phyloP scores from a whole-genome alignment of 2,888 invertebrate species.

The Pseudococcus longispinus region DNA sequence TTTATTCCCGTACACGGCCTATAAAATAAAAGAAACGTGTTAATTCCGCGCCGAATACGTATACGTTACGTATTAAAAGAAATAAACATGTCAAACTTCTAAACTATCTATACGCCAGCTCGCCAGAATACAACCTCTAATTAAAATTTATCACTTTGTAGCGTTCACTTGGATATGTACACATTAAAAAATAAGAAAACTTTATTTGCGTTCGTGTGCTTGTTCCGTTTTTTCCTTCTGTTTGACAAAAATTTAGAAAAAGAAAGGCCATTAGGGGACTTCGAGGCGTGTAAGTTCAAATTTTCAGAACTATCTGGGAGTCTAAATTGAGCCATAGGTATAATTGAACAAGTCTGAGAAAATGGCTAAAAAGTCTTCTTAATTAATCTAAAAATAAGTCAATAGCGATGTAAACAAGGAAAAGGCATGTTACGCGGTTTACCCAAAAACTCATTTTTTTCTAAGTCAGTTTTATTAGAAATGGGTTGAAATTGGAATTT shows the following conservation, averaged over 20 bases:
- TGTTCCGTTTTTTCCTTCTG: background rate
- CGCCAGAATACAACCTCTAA: conserved; percentile 37
- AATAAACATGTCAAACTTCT: conserved; percentile 45
- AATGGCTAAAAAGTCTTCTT: background rate
- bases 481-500: too few relatives aligned
- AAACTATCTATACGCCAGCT: conserved; percentile 27
- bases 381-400: background rate
- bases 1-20: conserved; percentile 29
- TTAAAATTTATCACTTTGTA: conserved; percentile 47
- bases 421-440: too few relatives aligned
- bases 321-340: background rate
- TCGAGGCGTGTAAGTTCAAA: background rate
- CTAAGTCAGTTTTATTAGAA: too few relatives aligned
- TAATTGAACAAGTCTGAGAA: background rate
- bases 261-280: background rate
- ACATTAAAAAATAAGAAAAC: conserved; percentile 8
- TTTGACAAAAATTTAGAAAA: background rate
- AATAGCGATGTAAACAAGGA: too few relatives aligned
- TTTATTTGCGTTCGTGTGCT: background rate
- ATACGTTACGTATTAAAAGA: conserved; percentile 33
- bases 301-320: background rate
- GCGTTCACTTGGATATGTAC: background rate
- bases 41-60: conserved; percentile 37
- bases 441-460: too few relatives aligned
- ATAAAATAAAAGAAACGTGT: conserved; percentile 45